Percentiles rank a stretch among this genome's conserved stretches.
Evolutionary conservation across 1,140 invertebrate species (phyloP).

Genomic region (Pantala flavescens): DNA sequence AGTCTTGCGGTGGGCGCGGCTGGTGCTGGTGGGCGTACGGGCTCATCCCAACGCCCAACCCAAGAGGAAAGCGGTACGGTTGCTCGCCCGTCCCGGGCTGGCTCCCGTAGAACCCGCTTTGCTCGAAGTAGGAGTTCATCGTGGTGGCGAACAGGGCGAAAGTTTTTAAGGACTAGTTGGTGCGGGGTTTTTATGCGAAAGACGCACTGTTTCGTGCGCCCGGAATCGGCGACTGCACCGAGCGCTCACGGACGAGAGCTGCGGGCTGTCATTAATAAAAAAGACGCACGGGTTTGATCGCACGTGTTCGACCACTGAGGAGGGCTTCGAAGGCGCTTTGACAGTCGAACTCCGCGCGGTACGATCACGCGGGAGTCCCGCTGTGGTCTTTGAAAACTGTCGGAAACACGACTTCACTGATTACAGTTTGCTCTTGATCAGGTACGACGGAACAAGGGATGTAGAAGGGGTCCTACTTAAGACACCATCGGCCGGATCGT

Average conservation of each 20-base stretch:
- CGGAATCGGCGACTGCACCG: too few relatives aligned
- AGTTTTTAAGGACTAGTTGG: constrained; percentile 33
- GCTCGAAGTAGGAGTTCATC: constrained; percentile 94
- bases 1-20: constrained; percentile 50
- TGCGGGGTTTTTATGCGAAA: constrained; percentile 39
- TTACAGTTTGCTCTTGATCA: too few relatives aligned
- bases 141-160: constrained; percentile 31
- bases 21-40: constrained; percentile 71
- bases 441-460: too few relatives aligned
- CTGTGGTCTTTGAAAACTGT: constrained; percentile 24
- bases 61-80: constrained; percentile 71
- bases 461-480: too few relatives aligned
- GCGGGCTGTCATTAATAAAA: too few relatives aligned
- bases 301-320: too few relatives aligned
- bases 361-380: constrained; percentile 35
- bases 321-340: too few relatives aligned
- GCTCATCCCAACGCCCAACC: constrained; percentile 57
- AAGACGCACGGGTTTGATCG: too few relatives aligned
- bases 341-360: constrained; percentile 15
- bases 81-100: constrained; percentile 46
- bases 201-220: constrained; percentile 34
- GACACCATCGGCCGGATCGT: too few relatives aligned
- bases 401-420: too few relatives aligned
- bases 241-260: too few relatives aligned
- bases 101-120: constrained; percentile 83